Evolutionary conservation across 2,113 vertebrate species (phyloP), one percentile per base, ranked within the genome.

Genomic region (Colistium nudipinnis): DNA sequence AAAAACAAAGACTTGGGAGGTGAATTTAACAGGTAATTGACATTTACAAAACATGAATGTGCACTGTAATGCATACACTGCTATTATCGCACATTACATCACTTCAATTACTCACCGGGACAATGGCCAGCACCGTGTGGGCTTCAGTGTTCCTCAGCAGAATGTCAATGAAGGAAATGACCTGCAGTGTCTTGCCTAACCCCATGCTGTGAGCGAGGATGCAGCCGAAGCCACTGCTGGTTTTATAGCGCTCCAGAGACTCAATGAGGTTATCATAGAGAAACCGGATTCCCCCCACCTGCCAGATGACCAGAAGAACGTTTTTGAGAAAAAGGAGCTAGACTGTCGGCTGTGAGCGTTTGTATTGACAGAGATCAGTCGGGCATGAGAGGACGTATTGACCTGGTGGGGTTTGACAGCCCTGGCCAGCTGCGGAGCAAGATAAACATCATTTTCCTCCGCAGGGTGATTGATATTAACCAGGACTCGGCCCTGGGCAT

Each of bases 391-490:
- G 43, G 6, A 1, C 14, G 24, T 49, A 3, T 20, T 11, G 92
- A 98, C 98, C 96, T 99, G 97, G 92, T 99, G 97, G 83, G 98
- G 96, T 92, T 99, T 99, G 76, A 99, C 98, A 6, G 94, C 96
- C n/a, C 88, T 91, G 28, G 97, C 96, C 70, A 99, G 90, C 87
- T 99, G 97, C 0, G 97, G 96, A 69, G 94, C 94, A 41, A 99
- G 93, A 80, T 95, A 99, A 88, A 99, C 91, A 76, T 99, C 97
- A 64, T 94, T 94, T 82, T 99, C 98, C 2, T 97, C 96, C 9
- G 95, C 95, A 49, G 98, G 98, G 86, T 98, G 98, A 89, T 98
- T 98, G 85, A 99, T 96, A 77, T 99, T 99, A 83, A 99, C 94
- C 8, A 99, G 93, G 35, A 99, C 97, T 52, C 81, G 92, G 24